These are phyloP conservation scores for Lacerta bilineata DNA, from an alignment of 2,797 vertebrate species.

Conservation along the genomic window DNA sequence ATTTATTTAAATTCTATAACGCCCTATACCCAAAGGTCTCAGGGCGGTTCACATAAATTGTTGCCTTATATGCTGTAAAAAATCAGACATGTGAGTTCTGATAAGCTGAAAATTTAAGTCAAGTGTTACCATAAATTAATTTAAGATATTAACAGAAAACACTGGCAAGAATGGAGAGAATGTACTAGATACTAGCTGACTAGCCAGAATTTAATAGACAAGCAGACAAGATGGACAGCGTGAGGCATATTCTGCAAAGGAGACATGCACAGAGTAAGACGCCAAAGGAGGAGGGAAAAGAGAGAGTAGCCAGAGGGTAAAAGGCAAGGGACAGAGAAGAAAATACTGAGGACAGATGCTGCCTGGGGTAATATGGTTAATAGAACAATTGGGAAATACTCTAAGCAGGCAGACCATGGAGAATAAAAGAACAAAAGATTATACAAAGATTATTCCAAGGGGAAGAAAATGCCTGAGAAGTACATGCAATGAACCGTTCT, in stretches of 20 bases:
- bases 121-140: background rate
- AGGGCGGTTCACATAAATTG: too few relatives aligned
- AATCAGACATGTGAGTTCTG: background rate
- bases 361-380: background rate
- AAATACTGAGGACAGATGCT: background rate
- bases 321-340: background rate
- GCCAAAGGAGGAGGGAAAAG: background rate
- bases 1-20: too few relatives aligned
- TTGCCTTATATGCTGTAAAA: conserved; percentile 9
- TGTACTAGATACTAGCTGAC: background rate
- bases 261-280: background rate
- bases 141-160: background rate
- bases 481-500: background rate
- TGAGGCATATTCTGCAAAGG: background rate
- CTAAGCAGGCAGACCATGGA: background rate
- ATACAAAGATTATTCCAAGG: background rate
- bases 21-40: too few relatives aligned
- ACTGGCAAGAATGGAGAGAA: background rate
- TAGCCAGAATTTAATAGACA: background rate
- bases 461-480: background rate
- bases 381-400: background rate
- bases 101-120: background rate
- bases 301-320: background rate
- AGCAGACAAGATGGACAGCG: background rate
- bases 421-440: background rate